Conservation (phyloP, 2,113 vertebrate species). For the Colius striatus region DNA sequence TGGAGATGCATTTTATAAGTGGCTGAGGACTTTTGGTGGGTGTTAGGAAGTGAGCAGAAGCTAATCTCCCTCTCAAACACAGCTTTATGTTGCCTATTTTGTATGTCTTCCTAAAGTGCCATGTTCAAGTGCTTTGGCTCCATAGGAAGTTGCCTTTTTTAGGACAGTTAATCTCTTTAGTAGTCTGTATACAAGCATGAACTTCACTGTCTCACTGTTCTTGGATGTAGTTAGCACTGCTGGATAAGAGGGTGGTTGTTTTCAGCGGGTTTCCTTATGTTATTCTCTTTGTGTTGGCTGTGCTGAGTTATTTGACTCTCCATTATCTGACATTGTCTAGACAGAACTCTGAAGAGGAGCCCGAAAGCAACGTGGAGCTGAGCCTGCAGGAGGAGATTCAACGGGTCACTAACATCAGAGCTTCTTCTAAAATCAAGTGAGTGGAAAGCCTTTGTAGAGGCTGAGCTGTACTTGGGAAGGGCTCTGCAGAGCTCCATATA, state of each 20-base stretch:
- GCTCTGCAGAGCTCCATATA: background rate
- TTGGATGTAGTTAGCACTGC: background rate
- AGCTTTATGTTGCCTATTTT: background rate
- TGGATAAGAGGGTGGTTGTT: background rate
- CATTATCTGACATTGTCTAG: conserved; percentile 63
- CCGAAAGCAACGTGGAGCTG: conserved; percentile 67
- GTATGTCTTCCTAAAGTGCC: background rate
- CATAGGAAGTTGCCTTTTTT: background rate
- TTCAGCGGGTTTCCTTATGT: background rate
- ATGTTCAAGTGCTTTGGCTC: background rate
- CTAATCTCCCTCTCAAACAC: background rate
- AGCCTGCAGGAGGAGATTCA: conserved; percentile 87
- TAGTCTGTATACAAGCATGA: background rate
- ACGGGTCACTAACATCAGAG: conserved; percentile 83
- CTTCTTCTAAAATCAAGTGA: conserved; percentile 95
- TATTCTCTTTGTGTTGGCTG: background rate
- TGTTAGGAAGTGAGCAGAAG: background rate
- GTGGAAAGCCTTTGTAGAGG: background rate
- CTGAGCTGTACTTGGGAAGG: background rate
- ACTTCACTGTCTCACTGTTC: background rate
- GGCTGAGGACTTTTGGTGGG: background rate
- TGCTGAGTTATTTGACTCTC: background rate
- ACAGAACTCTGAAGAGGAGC: conserved; percentile 70
- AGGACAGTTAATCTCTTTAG: background rate
- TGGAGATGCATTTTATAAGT: background rate